Evolutionary conservation across 30 jellyfish, hydroid and myxozoan genomes (phyloP).

Genomic region (Calvadosia cruxmelitensis): DNA sequence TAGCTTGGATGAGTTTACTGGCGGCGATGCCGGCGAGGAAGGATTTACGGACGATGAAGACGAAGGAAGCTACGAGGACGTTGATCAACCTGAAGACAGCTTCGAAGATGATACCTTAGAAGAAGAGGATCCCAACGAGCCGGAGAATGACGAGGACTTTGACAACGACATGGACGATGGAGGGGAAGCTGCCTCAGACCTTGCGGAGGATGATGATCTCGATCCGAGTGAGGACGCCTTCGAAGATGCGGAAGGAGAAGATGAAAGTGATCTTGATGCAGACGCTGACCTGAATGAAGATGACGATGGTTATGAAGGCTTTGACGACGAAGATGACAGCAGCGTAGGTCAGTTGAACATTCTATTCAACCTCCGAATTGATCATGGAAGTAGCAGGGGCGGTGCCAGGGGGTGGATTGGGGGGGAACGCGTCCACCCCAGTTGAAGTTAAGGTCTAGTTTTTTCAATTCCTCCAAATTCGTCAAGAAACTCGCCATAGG

Average conservation of each 20-base stretch:
- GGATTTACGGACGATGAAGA: constrained; percentile 21
- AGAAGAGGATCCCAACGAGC: constrained; percentile 2
- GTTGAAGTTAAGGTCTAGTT: too few relatives aligned
- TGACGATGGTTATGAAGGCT: background rate
- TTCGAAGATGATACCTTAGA: background rate
- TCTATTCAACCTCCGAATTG: too few relatives aligned
- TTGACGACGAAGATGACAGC: background rate
- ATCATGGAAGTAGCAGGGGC: too few relatives aligned
- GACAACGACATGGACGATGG: constrained; percentile 13
- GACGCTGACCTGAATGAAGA: constrained; percentile 1
- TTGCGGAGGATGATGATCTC: background rate
- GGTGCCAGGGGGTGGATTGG: too few relatives aligned
- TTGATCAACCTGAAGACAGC: background rate
- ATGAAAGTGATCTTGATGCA: constrained; percentile 2
- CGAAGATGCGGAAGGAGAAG: constrained; percentile 1
- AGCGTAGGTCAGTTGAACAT: too few relatives aligned
- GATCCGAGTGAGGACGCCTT: constrained; percentile 5
- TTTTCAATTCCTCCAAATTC: too few relatives aligned
- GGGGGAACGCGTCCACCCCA: too few relatives aligned
- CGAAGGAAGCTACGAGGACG: constrained; percentile 40
- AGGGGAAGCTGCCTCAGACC: constrained; percentile 5
- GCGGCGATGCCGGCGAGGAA: background rate
- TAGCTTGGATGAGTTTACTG: constrained; percentile 27
- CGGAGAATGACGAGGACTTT: constrained; percentile 3
- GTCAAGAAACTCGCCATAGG: too few relatives aligned